Conservation (phyloP, 1,140 invertebrate species). For the Atta cephalotes region DNA sequence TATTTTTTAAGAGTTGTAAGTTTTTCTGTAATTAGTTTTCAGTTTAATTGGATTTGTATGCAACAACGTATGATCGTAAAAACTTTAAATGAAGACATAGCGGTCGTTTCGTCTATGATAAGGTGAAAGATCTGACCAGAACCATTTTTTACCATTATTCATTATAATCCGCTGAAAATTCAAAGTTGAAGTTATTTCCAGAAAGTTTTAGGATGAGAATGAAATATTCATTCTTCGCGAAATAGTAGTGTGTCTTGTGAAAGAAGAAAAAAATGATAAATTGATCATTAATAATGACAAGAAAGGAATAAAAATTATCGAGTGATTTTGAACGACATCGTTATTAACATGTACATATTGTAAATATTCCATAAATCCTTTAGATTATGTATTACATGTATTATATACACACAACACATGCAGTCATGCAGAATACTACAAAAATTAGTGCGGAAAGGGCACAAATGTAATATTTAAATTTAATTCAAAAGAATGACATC, state of each 20-base stretch:
- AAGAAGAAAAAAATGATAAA: conserved; percentile 44
- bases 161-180: conserved; percentile 50
- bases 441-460: conserved; percentile 83
- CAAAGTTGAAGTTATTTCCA: conserved; percentile 54
- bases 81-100: neutral
- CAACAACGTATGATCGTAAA: conserved; percentile 36
- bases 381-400: conserved; percentile 82
- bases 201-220: conserved; percentile 9
- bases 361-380: conserved; percentile 84
- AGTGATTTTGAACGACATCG: conserved; percentile 72
- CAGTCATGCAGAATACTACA: conserved; percentile 82
- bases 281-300: conserved; percentile 64
- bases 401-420: conserved; percentile 80
- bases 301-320: conserved; percentile 67
- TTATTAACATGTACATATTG: conserved; percentile 85
- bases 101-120: conserved; percentile 33
- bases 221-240: conserved; percentile 19
- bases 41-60: conserved; percentile 73
- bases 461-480: conserved; percentile 86
- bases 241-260: conserved; percentile 38
- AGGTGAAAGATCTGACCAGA: conserved; percentile 72
- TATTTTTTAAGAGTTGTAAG: conserved; percentile 76
- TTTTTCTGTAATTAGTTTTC: conserved; percentile 77
- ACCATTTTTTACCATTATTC: conserved; percentile 63
- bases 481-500: conserved; percentile 78